These are phyloP conservation scores for Phlogophora meticulosa DNA, from an alignment of 2,888 invertebrate genomes.

Conservation along the genomic window DNA sequence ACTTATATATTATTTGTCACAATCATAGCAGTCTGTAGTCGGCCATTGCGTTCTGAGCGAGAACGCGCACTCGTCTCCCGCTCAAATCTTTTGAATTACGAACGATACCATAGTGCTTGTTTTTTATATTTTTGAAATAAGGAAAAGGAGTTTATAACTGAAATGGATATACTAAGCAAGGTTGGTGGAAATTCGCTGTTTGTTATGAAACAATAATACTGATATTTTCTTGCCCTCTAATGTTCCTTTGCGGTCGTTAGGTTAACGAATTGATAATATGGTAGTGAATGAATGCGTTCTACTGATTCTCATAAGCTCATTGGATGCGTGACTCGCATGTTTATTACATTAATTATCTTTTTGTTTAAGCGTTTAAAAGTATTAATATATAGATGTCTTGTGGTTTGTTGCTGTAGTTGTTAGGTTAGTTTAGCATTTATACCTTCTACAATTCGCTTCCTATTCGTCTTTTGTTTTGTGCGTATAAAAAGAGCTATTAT, in stretches of 20 bases:
- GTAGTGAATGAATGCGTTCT: conserved; percentile 35
- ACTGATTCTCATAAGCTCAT: conserved; percentile 21
- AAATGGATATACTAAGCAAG: conserved; percentile 71
- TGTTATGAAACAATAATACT: neutral
- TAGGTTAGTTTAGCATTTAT: neutral
- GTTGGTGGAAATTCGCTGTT: conserved; percentile 53
- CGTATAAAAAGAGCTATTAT: neutral
- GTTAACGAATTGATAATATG: conserved; percentile 25
- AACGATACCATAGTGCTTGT: conserved; percentile 52
- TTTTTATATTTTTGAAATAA: conserved; percentile 36
- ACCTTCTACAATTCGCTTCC: neutral
- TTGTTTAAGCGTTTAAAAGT: neutral
- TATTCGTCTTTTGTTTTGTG: neutral
- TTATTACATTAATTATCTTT: neutral
- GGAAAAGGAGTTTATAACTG: conserved; percentile 26
- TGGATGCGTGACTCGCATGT: conserved; percentile 19
- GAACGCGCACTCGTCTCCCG: conserved; percentile 65
- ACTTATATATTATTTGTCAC: conserved; percentile 63
- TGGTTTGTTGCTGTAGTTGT: neutral
- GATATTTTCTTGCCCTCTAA: conserved; percentile 45
- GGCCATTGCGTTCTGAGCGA: conserved; percentile 57
- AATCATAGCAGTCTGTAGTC: conserved; percentile 57
- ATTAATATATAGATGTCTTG: neutral
- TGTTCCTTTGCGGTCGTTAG: conserved; percentile 47
- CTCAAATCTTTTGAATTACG: conserved; percentile 63